Evolutionary conservation across 2,797 vertebrate genomes (phyloP), one percentile per base, ranked within the genome.

Genomic region (Pseudocheirus occidentalis): DNA sequence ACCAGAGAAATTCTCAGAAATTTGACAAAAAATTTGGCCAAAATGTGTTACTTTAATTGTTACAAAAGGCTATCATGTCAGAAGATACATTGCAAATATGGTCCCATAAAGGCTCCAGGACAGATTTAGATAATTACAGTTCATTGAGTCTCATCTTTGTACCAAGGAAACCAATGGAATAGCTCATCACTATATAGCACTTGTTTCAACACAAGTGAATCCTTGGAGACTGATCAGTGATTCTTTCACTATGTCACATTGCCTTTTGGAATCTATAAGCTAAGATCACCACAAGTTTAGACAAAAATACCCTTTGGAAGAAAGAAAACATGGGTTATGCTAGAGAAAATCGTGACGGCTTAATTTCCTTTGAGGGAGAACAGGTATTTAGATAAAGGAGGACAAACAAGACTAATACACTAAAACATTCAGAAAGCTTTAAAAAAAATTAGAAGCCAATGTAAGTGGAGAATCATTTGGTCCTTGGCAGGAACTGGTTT

Each of bases 221-320:
- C 4, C 0, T 55, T 66, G 90, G 59, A 94, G 90, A 90, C 66
- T 62, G 56, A 2, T 87, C 66, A 46, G 2, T 57, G 57, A 90
- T 46, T 9, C 91, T 62, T 40, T 14, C 2, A n/a, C 28, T 56
- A 12, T 50, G 53, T 46, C 27, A 4, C 0, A 5, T 81, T 50
- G 57, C 7, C 21, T 90, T 55, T 16, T 95, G 40, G 89, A 87
- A 90, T 62, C 57, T 27, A 3, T 40, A 95, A 58, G 93, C 4
- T 90, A 40, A 93, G 90, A 89, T 95, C 31, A 16, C 16, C 18
- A 93, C 40, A 92, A 55, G 2, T 28, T 93, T 31, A 91, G 40
- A 57, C 54, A 55, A 94, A 95, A 94, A 95, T 50, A 90, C 92
- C 95, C 90, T 52, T 40, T 62, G 50, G 89, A 96, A 81, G 55